A percentile compares a stretch with the other conserved stretches of the same genome.
phyloP scores from a whole-genome alignment of 2,888 invertebrate genomes.

The Rhopalosiphum nymphaeae region DNA sequence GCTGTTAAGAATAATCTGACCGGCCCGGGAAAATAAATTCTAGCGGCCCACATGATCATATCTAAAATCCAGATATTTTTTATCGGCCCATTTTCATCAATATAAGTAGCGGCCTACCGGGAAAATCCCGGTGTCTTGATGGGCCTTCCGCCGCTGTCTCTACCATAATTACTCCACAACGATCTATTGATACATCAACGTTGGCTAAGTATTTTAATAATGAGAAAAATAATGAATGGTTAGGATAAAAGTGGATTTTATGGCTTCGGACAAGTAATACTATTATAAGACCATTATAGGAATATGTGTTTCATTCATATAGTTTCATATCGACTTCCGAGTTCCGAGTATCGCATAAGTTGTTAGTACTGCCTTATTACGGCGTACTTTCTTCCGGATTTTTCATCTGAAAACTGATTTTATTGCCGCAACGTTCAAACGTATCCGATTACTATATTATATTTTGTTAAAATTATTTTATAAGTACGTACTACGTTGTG shows the following conservation, averaged over 20 bases:
- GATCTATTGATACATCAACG: neutral
- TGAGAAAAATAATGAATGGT: neutral
- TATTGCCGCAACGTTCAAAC: neutral
- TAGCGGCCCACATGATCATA: too few species aligned
- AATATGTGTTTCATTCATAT: neutral
- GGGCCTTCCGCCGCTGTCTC: too few species aligned
- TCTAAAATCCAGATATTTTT: too few species aligned
- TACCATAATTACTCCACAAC: neutral
- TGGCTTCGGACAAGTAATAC: neutral
- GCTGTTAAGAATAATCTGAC: too few species aligned
- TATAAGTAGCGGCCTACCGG: too few species aligned
- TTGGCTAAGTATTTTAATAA: neutral
- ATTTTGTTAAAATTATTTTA: neutral
- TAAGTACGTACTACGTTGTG: neutral
- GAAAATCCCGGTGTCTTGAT: too few species aligned
- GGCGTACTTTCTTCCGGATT: neutral
- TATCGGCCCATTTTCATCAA: too few species aligned
- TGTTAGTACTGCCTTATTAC: neutral
- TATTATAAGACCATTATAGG: neutral
- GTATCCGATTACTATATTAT: neutral
- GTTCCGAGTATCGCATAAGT: neutral
- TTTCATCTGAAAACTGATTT: neutral
- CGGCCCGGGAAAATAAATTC: too few species aligned
- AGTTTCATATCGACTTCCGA: neutral
- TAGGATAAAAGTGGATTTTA: neutral